Percentiles rank a stretch among this genome's conserved stretches.
phyloP scores from a whole-genome alignment of 1,140 invertebrate genomes.

The Bombus balteatus region DNA sequence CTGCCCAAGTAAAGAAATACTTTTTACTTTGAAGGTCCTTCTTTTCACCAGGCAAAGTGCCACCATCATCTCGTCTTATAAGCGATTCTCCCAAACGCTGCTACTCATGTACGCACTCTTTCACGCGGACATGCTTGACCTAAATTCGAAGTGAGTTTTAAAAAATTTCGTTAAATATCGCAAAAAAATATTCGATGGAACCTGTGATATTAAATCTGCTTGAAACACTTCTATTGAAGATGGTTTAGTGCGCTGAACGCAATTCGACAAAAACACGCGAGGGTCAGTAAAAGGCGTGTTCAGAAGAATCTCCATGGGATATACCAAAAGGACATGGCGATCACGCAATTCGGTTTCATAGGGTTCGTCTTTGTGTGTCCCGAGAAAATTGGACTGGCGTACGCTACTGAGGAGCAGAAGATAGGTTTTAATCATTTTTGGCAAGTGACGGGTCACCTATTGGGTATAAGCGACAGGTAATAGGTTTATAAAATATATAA shows the following conservation, averaged over 20 bases:
- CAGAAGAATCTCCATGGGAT: constrained; percentile 76
- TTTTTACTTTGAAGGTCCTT: constrained; percentile 80
- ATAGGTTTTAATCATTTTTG: constrained; percentile 90
- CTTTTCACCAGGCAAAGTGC: constrained; percentile 85
- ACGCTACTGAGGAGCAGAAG: constrained; percentile 79
- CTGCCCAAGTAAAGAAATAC: accelerated
- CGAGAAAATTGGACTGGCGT: constrained; percentile 84
- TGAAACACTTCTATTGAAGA: constrained; percentile 44
- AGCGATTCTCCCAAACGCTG: constrained; percentile 86
- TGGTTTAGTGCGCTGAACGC: constrained; percentile 83
- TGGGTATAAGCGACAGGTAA: constrained; percentile 90
- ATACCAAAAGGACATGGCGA: constrained; percentile 89
- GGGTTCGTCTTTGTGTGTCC: constrained; percentile 87
- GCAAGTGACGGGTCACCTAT: constrained; percentile 89
- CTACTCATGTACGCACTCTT: constrained; percentile 88
- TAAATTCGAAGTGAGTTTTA: constrained; percentile 80
- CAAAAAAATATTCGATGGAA: neutral
- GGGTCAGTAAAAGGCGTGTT: constrained; percentile 77
- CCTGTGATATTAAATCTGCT: neutral
- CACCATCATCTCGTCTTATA: constrained; percentile 85
- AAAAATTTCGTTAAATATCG: neutral
- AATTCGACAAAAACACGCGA: constrained; percentile 85
- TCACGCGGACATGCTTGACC: constrained; percentile 83
- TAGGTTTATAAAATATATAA: too few relatives aligned
- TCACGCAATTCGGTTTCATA: constrained; percentile 93